Evolutionary conservation across 2,113 vertebrate species (phyloP).

Genomic region (Chitala chitala): DNA sequence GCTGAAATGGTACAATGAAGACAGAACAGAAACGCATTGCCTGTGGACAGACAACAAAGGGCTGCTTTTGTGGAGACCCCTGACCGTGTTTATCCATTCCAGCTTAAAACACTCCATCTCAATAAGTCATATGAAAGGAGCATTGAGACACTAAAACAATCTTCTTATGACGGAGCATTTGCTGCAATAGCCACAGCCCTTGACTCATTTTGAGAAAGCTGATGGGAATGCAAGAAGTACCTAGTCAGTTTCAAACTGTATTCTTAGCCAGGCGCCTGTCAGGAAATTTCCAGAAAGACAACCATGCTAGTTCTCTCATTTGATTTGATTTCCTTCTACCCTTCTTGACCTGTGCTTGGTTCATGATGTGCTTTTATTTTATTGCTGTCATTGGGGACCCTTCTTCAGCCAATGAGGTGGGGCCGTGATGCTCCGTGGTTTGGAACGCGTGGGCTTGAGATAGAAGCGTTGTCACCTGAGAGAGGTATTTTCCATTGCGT

Average conservation of each 20-base stretch:
- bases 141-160: neutral
- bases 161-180: slow-evolving; percentile 4
- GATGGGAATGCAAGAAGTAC: neutral
- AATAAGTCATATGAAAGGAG: neutral
- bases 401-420: neutral
- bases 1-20: too few relatives aligned
- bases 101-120: slow-evolving; percentile 6
- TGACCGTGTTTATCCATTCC: slow-evolving; percentile 14
- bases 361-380: neutral
- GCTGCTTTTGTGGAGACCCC: neutral
- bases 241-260: neutral
- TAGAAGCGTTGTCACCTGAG: neutral
- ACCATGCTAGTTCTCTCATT: neutral
- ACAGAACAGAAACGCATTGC: neutral
- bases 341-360: neutral
- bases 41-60: neutral
- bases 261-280: neutral
- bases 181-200: neutral
- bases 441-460: neutral
- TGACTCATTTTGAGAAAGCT: neutral
- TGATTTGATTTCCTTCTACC: neutral
- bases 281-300: neutral
- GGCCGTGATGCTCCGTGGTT: neutral
- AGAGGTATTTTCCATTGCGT: neutral
- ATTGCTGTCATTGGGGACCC: neutral